phyloP scores from a whole-genome alignment of 2,888 invertebrate genomes.

The Pyrrhosoma nymphula region DNA sequence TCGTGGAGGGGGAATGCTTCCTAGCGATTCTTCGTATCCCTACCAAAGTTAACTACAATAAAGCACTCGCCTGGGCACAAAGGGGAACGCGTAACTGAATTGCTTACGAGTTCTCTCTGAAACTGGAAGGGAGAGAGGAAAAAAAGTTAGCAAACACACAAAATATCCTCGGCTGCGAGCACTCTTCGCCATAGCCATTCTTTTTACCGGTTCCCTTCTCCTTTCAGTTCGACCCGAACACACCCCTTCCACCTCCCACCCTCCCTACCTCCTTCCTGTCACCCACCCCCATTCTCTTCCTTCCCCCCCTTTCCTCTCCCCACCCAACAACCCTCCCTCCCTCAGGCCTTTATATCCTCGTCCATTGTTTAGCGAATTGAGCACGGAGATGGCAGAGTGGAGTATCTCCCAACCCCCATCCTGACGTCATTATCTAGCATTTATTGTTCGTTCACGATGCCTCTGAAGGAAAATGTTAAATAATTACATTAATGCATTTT shows the following conservation, averaged over 20 bases:
- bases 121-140: neutral
- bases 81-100: neutral
- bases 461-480: neutral
- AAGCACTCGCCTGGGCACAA: constrained; percentile 11
- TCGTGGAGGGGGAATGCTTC: neutral
- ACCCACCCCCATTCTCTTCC: neutral
- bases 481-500: constrained; percentile 12
- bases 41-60: constrained; percentile 24
- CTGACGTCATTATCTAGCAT: neutral
- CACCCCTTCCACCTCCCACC: neutral
- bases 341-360: neutral
- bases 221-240: neutral
- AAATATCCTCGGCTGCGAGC: neutral
- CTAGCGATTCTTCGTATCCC: constrained; percentile 9
- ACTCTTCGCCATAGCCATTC: constrained; percentile 13
- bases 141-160: neutral
- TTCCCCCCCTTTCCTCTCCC: neutral
- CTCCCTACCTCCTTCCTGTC: neutral
- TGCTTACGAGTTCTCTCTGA: constrained; percentile 16
- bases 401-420: neutral
- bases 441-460: neutral
- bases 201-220: neutral
- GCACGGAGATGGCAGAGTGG: neutral
- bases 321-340: neutral
- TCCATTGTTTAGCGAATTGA: constrained; percentile 13